These are phyloP conservation scores for Littorina saxatilis DNA, from an alignment of 1,140 invertebrate species.

Conservation along the genomic window DNA sequence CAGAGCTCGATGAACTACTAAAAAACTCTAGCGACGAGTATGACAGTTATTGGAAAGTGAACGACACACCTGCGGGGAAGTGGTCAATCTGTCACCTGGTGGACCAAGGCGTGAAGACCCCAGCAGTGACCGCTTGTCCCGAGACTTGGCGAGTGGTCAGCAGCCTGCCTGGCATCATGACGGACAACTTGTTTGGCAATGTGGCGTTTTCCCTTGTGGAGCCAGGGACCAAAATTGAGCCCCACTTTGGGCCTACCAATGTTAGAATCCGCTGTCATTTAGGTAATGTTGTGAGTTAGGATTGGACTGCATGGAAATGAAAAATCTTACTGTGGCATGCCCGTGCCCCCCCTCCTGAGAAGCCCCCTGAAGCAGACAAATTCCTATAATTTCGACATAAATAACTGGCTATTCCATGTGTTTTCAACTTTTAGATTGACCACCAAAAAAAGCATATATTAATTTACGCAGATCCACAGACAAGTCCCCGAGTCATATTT, in stretches of 20 bases:
- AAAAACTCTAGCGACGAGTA: background rate
- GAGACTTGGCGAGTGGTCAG: slow-evolving; percentile 51
- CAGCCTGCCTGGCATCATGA: slow-evolving; percentile 52
- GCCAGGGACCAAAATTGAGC: slow-evolving; percentile 59
- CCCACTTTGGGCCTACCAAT: slow-evolving; percentile 67
- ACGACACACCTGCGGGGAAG: slow-evolving; percentile 57
- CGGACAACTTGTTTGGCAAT: slow-evolving; percentile 66
- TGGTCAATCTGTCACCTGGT: slow-evolving; percentile 67
- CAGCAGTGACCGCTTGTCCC: slow-evolving; percentile 52
- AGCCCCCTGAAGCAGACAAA: no score
- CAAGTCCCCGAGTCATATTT: no score
- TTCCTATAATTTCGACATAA: no score
- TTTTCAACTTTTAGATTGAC: no score
- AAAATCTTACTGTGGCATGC: no score
- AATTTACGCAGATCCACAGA: no score
- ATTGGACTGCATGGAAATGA: no score
- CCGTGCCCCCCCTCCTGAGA: no score
- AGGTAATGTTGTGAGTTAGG: slow-evolving; percentile 55
- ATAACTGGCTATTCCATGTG: no score
- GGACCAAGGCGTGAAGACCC: slow-evolving; percentile 60
- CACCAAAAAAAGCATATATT: no score
- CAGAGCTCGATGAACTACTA: slow-evolving; percentile 46
- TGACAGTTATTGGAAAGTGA: slow-evolving; percentile 51
- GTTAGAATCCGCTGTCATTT: slow-evolving; percentile 64
- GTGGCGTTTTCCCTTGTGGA: slow-evolving; percentile 63